Evolutionary conservation across 1,140 invertebrate species (phyloP).

Genomic region (Drosophila orena): DNA sequence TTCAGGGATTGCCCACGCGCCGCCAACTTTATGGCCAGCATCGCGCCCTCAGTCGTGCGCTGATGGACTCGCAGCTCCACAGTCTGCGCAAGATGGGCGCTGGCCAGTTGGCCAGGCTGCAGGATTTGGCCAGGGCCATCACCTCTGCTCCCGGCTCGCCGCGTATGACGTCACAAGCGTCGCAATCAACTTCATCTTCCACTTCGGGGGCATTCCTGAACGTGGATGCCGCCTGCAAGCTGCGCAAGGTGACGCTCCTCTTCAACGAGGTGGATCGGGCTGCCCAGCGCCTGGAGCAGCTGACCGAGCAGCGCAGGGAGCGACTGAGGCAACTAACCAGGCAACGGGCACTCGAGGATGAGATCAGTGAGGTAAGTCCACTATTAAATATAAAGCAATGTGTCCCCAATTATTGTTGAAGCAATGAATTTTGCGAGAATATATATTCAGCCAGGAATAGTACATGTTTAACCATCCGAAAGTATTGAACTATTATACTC

Average conservation of each 20-base stretch:
- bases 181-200: slow-evolving; percentile 24
- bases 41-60: slow-evolving; percentile 85
- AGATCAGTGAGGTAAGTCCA: slow-evolving; percentile 87
- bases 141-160: slow-evolving; percentile 33
- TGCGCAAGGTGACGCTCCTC: slow-evolving; percentile 85
- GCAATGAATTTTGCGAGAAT: not conserved
- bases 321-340: slow-evolving; percentile 86
- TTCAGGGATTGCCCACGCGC: slow-evolving; percentile 84
- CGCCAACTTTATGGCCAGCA: slow-evolving; percentile 86
- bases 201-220: slow-evolving; percentile 29
- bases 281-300: slow-evolving; percentile 86
- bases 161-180: slow-evolving; percentile 23
- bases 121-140: slow-evolving; percentile 84
- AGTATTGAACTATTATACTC: slow-evolving; percentile 46
- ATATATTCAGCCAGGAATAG: no score
- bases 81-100: slow-evolving; percentile 86
- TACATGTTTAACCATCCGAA: not conserved
- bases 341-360: slow-evolving; percentile 86
- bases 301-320: slow-evolving; percentile 86
- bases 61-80: slow-evolving; percentile 86
- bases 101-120: slow-evolving; percentile 85
- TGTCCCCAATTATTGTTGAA: no score
- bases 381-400: no score
- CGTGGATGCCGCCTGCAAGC: slow-evolving; percentile 65
- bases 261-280: slow-evolving; percentile 86